phyloP scores from a whole-genome alignment of 1,140 invertebrate species.

The Sycobia sp. region DNA sequence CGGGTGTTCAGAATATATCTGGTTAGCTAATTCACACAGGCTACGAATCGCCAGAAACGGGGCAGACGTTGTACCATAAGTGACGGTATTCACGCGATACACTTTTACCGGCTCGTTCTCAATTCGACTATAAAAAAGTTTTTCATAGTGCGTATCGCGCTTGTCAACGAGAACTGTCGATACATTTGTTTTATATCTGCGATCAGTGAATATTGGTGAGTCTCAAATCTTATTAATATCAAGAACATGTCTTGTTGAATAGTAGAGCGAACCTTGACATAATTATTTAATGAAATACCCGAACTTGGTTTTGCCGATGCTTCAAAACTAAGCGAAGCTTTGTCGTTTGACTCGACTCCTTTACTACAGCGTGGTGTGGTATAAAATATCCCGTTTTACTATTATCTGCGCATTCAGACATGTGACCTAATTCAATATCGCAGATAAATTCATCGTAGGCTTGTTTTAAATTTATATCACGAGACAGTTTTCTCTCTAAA shows the following conservation, averaged over 20 bases:
- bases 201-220: no score
- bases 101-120: background rate
- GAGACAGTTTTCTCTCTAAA: no score
- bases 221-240: no score
- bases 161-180: no score
- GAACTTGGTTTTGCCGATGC: background rate
- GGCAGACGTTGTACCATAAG: conserved; percentile 46
- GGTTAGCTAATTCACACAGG: background rate
- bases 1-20: background rate
- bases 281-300: conserved; percentile 2
- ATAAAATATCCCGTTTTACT: background rate
- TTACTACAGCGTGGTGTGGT: background rate
- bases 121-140: no score
- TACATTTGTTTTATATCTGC: no score
- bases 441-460: no score
- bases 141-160: no score
- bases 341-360: background rate
- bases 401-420: no score
- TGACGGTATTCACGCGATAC: conserved; percentile 9
- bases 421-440: no score
- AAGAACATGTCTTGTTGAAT: no score
- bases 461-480: no score
- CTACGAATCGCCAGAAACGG: conserved; percentile 29
- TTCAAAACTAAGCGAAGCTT: background rate
- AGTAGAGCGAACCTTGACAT: background rate